Conservation (phyloP, 2,797 vertebrate species). For the Rachycentron canadum region DNA sequence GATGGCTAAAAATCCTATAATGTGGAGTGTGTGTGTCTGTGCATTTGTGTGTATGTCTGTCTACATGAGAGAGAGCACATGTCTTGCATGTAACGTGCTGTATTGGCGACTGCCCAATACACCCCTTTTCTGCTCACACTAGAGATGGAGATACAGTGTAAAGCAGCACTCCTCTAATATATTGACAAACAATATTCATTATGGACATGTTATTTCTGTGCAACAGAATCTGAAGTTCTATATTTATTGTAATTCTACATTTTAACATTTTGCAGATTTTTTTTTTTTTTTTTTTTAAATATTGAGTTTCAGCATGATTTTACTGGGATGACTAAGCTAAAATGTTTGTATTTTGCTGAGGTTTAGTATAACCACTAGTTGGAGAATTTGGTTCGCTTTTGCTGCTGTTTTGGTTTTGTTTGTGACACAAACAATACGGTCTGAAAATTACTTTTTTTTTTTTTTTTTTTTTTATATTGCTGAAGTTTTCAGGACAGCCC, state of each 20-base stretch:
- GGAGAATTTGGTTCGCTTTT: slow-evolving; percentile 11
- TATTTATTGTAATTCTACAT: slow-evolving; percentile 12
- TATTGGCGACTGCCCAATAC: slow-evolving; percentile 67
- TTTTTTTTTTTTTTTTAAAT: slow-evolving; percentile 27
- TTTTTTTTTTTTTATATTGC: neutral
- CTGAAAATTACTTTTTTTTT: neutral
- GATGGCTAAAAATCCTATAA: slow-evolving; percentile 37
- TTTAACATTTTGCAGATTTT: neutral
- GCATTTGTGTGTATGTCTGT: slow-evolving; percentile 19
- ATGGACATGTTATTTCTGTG: slow-evolving; percentile 15
- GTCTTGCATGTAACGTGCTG: slow-evolving; percentile 70
- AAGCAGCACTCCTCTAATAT: slow-evolving; percentile 14
- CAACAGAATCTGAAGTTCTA: slow-evolving; percentile 9
- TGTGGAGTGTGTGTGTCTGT: slow-evolving; percentile 21
- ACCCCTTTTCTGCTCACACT: slow-evolving; percentile 50
- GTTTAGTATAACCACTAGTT: neutral
- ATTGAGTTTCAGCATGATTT: neutral
- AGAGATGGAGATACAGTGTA: slow-evolving; percentile 41
- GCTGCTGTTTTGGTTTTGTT: slow-evolving; percentile 4
- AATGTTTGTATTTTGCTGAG: slow-evolving; percentile 6
- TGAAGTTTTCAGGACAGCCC: slow-evolving; percentile 4
- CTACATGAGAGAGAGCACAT: slow-evolving; percentile 61
- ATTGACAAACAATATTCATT: slow-evolving; percentile 6
- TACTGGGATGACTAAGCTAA: slow-evolving; percentile 40
- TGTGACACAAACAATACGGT: neutral